Conservation (phyloP, 1,140 invertebrate genomes). For the Drosophila pandora region DNA sequence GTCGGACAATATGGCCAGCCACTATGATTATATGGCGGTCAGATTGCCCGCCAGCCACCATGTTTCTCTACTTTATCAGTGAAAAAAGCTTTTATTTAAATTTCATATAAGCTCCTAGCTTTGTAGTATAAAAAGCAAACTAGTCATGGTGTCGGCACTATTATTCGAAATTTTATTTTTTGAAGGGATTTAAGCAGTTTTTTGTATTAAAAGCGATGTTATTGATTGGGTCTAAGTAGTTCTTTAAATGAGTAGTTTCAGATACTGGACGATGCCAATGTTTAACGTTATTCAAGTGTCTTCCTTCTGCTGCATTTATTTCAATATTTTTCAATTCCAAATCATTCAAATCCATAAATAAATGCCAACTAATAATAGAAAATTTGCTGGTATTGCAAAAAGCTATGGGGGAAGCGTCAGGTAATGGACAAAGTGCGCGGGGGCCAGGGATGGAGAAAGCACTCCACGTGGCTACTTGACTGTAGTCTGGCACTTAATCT, state of each 20-base stretch:
- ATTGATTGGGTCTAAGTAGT: too few relatives aligned
- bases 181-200: neutral
- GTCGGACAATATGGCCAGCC: slow-evolving; percentile 41
- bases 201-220: too few relatives aligned
- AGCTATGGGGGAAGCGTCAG: neutral
- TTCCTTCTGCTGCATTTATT: slow-evolving; percentile 17
- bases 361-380: slow-evolving; percentile 34
- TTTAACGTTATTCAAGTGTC: too few relatives aligned
- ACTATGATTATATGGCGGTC: slow-evolving; percentile 42
- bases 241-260: too few relatives aligned
- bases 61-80: neutral
- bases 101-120: neutral
- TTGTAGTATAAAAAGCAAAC: neutral
- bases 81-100: slow-evolving; percentile 6
- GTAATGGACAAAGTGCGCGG: neutral
- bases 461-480: slow-evolving; percentile 18
- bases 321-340: slow-evolving; percentile 20
- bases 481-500: slow-evolving; percentile 56
- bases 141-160: too few relatives aligned
- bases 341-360: slow-evolving; percentile 37
- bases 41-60: neutral
- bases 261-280: too few relatives aligned
- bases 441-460: neutral
- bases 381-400: neutral
- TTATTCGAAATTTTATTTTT: too few relatives aligned